Base-by-base conservation (phyloP, 2,888 invertebrate species). In the Flexamia atlantica region DNA sequence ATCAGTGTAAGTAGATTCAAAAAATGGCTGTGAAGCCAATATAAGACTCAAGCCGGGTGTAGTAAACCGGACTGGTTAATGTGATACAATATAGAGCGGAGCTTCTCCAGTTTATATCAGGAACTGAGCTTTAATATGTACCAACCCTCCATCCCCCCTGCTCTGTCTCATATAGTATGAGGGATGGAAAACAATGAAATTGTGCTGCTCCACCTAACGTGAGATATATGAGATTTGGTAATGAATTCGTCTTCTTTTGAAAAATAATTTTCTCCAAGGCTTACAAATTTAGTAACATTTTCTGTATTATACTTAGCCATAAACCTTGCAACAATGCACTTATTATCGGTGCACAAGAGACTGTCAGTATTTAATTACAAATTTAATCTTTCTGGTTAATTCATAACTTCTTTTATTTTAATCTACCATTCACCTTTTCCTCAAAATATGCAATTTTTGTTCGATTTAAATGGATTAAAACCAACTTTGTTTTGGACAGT, bases 81-180 rank as follows among this genome's bases (percentile, higher is more conserved):
- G 64, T 28, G 64, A 28, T 64, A 28, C 64, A 64, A 64, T 64
- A 64, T 64, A 64, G 64, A 64, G 64, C 14, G 64, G 3, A 25
- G 64, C 64, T 5, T 64, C 64, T 64, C 64, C 14, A 53, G 64
- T 64, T 64, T 64, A 64, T 64, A 64, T 28, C 64, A 64, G 64
- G 64, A 64, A 64, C 64, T 28, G 64, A 64, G 64, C 64, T 64
- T 64, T 64, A 64, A 64, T 64, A 64, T 64, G 64, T 64, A 64
- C 64, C 64, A 64, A 60, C 64, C 64, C 64, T 23, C 53, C 53
- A 53, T 9, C 53, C 53, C 53, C 20, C 4, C 14, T 23, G 3
- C 14, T 9, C 20, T 53, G 53, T 64, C 64, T 64, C 64, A 64
- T 64, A 64, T 28, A 64, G 64, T 30, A 64, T 64, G 64, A 64